Conservation (phyloP, 2,113 vertebrate species). For the Gasterosteus aculeatus region DNA sequence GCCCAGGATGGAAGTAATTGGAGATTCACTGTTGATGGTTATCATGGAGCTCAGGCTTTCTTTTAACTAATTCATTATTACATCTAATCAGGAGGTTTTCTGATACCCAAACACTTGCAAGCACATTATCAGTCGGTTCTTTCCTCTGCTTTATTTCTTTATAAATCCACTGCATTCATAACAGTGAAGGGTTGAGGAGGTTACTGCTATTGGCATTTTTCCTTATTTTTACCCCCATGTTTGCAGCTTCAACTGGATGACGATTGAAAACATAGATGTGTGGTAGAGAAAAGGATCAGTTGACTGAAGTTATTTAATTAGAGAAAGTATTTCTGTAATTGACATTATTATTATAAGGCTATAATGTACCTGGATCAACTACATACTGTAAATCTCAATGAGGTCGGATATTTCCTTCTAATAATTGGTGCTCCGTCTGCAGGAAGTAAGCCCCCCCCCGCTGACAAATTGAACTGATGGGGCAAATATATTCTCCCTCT, state of each 20-base stretch:
- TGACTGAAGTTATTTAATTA: conserved; percentile 1
- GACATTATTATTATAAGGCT: background rate
- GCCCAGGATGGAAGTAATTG: conserved; percentile 66
- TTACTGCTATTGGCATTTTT: conserved; percentile 11
- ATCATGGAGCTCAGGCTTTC: conserved; percentile 48
- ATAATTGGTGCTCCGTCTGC: conserved; percentile 45
- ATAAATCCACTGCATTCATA: conserved; percentile 35
- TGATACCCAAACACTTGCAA: conserved; percentile 21
- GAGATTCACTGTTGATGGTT: conserved; percentile 65
- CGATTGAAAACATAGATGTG: conserved; percentile 17
- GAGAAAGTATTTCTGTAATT: background rate
- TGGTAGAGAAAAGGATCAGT: conserved; percentile 1
- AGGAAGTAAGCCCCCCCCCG: conserved; percentile 49
- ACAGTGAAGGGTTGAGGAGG: conserved; percentile 9
- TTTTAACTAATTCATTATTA: conserved; percentile 57
- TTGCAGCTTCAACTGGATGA: conserved; percentile 1
- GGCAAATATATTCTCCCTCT: conserved; percentile 69
- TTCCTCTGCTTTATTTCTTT: conserved; percentile 26
- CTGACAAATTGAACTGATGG: conserved; percentile 69
- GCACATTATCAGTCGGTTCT: conserved; percentile 37
- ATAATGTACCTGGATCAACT: background rate
- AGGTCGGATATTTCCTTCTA: conserved; percentile 31
- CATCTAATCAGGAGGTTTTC: conserved; percentile 60
- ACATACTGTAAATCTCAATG: conserved; percentile 1
- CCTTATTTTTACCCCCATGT: background rate